Evolutionary conservation across 2,888 invertebrate species (phyloP).

Genomic region (Drosophila suboccidentalis): DNA sequence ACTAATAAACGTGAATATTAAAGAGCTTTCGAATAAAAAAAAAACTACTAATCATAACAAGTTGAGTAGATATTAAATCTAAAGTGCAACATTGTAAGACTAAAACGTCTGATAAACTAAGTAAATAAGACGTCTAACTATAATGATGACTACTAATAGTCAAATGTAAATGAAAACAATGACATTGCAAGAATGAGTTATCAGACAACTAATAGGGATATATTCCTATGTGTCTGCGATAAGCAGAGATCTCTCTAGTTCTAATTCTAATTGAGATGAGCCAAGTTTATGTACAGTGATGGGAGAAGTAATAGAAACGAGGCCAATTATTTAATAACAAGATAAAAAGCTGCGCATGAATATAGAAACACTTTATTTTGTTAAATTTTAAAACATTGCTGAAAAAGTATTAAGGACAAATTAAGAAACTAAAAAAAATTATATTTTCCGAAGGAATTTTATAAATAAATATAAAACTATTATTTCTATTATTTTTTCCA

Average conservation of each 20-base stretch:
- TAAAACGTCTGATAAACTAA: not conserved
- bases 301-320: too few species aligned
- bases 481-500: too few species aligned
- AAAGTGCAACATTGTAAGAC: not conserved
- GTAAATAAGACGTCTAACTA: not conserved
- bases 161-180: slow-evolving; percentile 28
- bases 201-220: slow-evolving; percentile 8
- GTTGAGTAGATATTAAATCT: not conserved
- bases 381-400: too few species aligned
- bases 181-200: slow-evolving; percentile 19
- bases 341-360: too few species aligned
- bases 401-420: too few species aligned
- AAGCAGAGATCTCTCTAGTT: slow-evolving; percentile 8
- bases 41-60: not conserved
- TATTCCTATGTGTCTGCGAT: slow-evolving; percentile 3
- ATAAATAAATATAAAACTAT: too few species aligned
- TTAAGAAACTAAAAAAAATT: too few species aligned
- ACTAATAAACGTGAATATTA: not conserved
- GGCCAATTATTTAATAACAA: too few species aligned
- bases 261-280: not conserved
- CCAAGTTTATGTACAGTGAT: not conserved
- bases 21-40: not conserved
- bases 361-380: too few species aligned
- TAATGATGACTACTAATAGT: not conserved
- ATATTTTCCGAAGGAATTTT: too few species aligned